phyloP scores from a whole-genome alignment of 2,888 invertebrate genomes.

The Ryuthela nishihirai region DNA sequence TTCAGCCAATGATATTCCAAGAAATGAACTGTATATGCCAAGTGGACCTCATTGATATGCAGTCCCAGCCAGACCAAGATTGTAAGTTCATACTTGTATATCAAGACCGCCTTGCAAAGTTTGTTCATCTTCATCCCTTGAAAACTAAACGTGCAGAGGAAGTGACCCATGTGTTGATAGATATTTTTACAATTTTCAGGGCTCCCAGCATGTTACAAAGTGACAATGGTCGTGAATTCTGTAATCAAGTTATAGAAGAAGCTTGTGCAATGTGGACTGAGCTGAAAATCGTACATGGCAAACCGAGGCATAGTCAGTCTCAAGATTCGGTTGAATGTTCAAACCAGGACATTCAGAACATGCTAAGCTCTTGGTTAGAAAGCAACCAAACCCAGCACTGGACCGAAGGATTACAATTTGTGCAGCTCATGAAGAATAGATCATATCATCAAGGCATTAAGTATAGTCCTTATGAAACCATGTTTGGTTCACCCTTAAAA shows the following conservation, averaged over 20 bases:
- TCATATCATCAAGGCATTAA: conserved; percentile 28
- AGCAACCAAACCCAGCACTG: conserved; percentile 5
- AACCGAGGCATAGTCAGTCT: conserved; percentile 8
- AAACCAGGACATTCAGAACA: conserved; percentile 25
- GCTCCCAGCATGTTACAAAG: conserved; percentile 33
- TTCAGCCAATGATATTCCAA: conserved; percentile 9
- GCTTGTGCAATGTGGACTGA: conserved; percentile 6
- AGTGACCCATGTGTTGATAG: conserved; percentile 21
- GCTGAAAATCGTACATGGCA: conserved; percentile 8
- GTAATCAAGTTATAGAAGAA: conserved; percentile 12
- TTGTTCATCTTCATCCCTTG: conserved; percentile 30
- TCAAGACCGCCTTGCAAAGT: conserved; percentile 42
- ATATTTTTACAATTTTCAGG: conserved; percentile 34
- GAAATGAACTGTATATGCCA: conserved; percentile 17
- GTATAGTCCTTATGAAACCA: conserved; percentile 9
- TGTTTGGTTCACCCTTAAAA: conserved; percentile 16
- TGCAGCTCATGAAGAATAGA: conserved; percentile 21
- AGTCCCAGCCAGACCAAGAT: conserved; percentile 31
- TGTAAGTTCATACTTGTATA: conserved; percentile 40
- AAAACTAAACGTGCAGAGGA: conserved; percentile 27
- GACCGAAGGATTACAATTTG: conserved; percentile 31
- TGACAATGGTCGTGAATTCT: conserved; percentile 38
- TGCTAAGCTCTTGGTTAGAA: conserved; percentile 22
- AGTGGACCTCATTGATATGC: conserved; percentile 41
- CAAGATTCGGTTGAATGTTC: conserved; percentile 12